These are phyloP conservation scores for Kryptopterus vitreolus DNA, from an alignment of 2,797 vertebrate species.

Conservation along the genomic window DNA sequence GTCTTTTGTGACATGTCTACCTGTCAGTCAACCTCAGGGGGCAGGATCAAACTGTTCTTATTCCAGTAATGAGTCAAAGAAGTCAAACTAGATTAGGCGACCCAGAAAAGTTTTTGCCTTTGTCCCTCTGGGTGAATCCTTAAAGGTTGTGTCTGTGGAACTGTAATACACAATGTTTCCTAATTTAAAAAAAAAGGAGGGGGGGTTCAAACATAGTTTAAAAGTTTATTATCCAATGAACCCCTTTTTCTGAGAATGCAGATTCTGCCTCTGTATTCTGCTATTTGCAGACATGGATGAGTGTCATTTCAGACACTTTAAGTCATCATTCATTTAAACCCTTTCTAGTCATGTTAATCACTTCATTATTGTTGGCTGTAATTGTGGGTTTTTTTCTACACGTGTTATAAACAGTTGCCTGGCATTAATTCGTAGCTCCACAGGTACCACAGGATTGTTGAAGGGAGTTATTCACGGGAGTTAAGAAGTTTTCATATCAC, in stretches of 20 bases:
- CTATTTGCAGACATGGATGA: not conserved
- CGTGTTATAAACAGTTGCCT: too few species aligned
- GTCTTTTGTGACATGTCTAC: not conserved
- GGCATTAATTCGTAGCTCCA: too few species aligned
- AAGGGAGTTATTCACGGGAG: too few species aligned
- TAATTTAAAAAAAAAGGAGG: not conserved
- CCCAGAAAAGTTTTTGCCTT: not conserved
- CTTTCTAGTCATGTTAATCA: too few species aligned
- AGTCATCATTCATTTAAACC: too few species aligned
- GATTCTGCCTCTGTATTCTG: not conserved
- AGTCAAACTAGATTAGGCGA: not conserved
- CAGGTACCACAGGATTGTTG: too few species aligned
- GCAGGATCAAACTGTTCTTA: not conserved
- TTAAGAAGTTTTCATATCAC: too few species aligned
- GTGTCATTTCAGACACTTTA: not conserved
- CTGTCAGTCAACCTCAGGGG: not conserved
- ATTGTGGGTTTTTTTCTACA: too few species aligned
- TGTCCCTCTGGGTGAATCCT: not conserved
- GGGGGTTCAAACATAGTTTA: not conserved
- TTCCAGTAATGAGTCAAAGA: not conserved
- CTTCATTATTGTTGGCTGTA: too few species aligned
- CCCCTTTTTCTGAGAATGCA: not conserved
- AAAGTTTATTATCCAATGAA: slow-evolving; percentile 1
- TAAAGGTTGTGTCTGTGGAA: not conserved
- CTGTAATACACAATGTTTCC: not conserved